Evolutionary conservation across 2,888 invertebrate species (phyloP).

Genomic region (Rhyacophila evoluta): DNA sequence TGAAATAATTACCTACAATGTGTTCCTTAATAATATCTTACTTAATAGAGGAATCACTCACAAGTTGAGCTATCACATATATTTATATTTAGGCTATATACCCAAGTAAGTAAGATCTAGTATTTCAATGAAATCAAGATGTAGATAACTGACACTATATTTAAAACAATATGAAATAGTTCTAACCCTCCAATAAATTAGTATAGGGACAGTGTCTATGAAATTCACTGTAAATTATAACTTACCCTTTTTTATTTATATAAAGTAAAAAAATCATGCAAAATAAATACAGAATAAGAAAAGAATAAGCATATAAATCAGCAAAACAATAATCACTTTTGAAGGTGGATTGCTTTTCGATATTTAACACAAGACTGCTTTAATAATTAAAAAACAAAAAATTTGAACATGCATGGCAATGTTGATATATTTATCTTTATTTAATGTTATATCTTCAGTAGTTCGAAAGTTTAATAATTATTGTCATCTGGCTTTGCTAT

Average conservation of each 20-base stretch:
- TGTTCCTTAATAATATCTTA: conserved; percentile 49
- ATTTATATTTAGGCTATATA: conserved; percentile 28
- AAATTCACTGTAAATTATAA: not conserved
- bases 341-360: too few species aligned
- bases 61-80: conserved; percentile 49
- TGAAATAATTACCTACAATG: conserved; percentile 19
- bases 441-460: too few species aligned
- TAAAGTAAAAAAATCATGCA: not conserved
- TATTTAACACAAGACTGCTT: too few species aligned
- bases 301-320: too few species aligned
- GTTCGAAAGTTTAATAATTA: too few species aligned
- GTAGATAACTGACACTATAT: not conserved
- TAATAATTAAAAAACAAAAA: too few species aligned
- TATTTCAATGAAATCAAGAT: not conserved
- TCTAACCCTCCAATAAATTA: not conserved
- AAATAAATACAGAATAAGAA: too few species aligned
- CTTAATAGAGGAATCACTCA: conserved; percentile 45
- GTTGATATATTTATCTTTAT: too few species aligned
- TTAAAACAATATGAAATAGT: not conserved
- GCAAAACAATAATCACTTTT: too few species aligned
- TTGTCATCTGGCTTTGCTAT: too few species aligned
- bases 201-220: not conserved
- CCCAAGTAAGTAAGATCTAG: conserved; percentile 27
- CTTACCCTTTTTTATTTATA: not conserved
- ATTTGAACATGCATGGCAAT: too few species aligned